Base-by-base conservation (phyloP, 2,113 vertebrate genomes). In the Dicrurus megarhynchus region DNA sequence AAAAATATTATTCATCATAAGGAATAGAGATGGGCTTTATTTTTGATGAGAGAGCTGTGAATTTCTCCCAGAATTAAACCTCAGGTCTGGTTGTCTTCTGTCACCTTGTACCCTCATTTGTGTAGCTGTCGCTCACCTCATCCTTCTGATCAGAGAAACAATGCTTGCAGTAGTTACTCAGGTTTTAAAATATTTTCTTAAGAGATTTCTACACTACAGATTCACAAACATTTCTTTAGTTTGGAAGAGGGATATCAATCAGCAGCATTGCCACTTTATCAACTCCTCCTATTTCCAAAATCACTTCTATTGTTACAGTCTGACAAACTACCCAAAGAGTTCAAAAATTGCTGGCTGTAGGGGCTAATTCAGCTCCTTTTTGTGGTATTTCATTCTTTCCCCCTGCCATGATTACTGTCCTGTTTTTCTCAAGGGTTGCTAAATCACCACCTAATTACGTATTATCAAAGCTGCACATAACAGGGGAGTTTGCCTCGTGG, bases 371-470 rank as follows among this genome's bases (percentile, higher is more conserved):
- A 90, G 56, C 86, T 92, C 77, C 81, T 94, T 97, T 96, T 75
- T 28, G 76, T 93, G 89, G 81, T 23, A 12, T 93, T 97, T 95
- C 63, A 42, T 94, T 93, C 92, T 89, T 85, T 47, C 3, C 6
- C 13, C 55, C 63, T 5, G 5, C 64, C 60, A 52, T 89, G 94
- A 97, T 97, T 96, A 93, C 85, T 95, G 95, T 96, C 97, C 92
- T 95, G 12, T 97, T 93, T 97, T 93, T 90, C 26, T 7, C 1
- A 0, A 47, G 1, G 7, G 59, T 64, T 97, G 85, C 96, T 95
- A 98, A 97, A 97, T 97, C 86, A 93, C 94, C 55, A 11, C 42
- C 95, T 98, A 98, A 97, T 98, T 97, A 93, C 16, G 28, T 93
- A 83, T 97, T 94, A 96, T 97, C 84, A 91, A 59, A 96, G 93